Percentiles rank a stretch among this genome's conserved stretches.
Conservation (phyloP, 1,140 invertebrate species). For the Polyergus mexicanus region DNA sequence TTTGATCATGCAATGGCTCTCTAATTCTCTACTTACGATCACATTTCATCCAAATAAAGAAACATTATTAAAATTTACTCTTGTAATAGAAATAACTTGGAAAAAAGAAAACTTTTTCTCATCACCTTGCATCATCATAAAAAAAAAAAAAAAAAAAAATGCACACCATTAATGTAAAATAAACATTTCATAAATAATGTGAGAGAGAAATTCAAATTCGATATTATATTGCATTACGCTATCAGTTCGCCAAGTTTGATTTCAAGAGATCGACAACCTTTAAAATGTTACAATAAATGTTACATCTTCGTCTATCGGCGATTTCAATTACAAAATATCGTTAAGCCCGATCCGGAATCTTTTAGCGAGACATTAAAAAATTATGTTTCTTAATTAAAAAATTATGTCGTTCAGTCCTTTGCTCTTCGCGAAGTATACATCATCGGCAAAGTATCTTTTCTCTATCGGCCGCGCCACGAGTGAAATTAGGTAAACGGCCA, state of each 20-base stretch:
- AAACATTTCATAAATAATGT: background rate
- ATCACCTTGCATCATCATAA: too few species aligned
- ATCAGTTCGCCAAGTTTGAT: background rate
- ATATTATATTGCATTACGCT: background rate
- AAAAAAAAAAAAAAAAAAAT: too few species aligned
- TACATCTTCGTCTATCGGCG: background rate
- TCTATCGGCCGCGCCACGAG: constrained; percentile 17
- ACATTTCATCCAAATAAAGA: background rate
- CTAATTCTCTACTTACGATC: background rate
- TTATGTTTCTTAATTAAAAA: too few species aligned
- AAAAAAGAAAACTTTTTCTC: background rate
- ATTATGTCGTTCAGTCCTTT: background rate
- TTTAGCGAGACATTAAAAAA: background rate
- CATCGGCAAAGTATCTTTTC: constrained; percentile 48
- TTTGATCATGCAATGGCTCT: background rate
- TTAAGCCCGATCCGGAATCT: background rate
- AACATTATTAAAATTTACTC: background rate
- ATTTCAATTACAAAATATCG: constrained; percentile 4
- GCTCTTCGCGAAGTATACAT: background rate
- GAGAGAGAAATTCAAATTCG: too few species aligned
- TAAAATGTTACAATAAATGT: background rate
- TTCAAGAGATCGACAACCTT: background rate
- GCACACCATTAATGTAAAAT: background rate
- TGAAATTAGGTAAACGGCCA: constrained; percentile 59
- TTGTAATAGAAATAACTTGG: background rate